These are phyloP conservation scores for Lacanobia oleracea DNA, from an alignment of 2,888 invertebrate species.

Conservation along the genomic window DNA sequence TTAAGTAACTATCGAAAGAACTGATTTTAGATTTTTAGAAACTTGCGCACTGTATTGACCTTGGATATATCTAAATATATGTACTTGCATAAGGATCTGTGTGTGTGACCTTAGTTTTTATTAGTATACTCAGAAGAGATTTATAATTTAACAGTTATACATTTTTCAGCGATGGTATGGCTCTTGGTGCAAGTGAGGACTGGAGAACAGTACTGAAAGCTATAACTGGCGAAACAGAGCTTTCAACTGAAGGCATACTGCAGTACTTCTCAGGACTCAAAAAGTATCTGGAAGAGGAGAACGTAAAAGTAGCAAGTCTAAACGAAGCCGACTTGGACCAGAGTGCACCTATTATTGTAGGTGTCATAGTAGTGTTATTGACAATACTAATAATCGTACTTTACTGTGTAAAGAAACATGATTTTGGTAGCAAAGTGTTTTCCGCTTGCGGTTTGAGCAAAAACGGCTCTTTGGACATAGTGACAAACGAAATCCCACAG, in stretches of 20 bases:
- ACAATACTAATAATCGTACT: conserved; percentile 81
- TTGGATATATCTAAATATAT: too few relatives aligned
- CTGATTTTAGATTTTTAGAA: too few relatives aligned
- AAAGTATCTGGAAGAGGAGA: conserved; percentile 80
- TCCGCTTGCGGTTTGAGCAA: conserved; percentile 83
- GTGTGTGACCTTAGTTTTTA: not conserved
- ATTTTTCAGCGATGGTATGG: conserved; percentile 84
- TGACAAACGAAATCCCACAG: conserved; percentile 80
- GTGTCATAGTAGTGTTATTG: conserved; percentile 79
- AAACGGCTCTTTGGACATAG: conserved; percentile 87
- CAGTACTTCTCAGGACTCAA: conserved; percentile 82
- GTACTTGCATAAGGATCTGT: too few relatives aligned
- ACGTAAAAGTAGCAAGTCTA: conserved; percentile 70
- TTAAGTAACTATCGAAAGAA: too few relatives aligned
- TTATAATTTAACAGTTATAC: not conserved
- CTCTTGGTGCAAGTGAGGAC: conserved; percentile 85
- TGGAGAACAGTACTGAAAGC: conserved; percentile 84
- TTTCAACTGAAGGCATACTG: conserved; percentile 83
- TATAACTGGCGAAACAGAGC: conserved; percentile 84
- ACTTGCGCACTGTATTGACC: not conserved
- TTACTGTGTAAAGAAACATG: conserved; percentile 84
- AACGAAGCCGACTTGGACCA: conserved; percentile 80
- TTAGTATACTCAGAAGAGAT: not conserved
- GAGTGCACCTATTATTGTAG: conserved; percentile 84
- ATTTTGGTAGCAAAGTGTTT: conserved; percentile 77